These are phyloP conservation scores for Chelon labrosus DNA, from an alignment of 2,797 vertebrate genomes.

Conservation along the genomic window DNA sequence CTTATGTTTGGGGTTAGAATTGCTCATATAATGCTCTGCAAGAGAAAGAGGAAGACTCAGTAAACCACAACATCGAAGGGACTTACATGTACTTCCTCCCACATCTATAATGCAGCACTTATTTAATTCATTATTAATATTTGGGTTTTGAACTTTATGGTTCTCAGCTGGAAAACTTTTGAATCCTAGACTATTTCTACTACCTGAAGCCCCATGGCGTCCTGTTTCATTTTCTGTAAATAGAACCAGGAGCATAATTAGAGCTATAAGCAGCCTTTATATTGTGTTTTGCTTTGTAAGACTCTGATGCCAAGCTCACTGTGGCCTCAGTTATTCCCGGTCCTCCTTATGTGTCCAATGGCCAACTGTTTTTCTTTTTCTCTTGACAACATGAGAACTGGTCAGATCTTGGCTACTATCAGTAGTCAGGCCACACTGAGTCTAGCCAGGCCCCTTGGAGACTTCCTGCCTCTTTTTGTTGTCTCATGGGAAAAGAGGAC, in stretches of 20 bases:
- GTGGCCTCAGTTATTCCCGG: slow-evolving; percentile 45
- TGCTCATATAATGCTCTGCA: slow-evolving; percentile 20
- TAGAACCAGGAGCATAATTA: not conserved
- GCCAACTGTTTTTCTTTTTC: slow-evolving; percentile 41
- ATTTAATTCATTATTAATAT: not conserved
- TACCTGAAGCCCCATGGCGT: no score
- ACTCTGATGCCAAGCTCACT: slow-evolving; percentile 9
- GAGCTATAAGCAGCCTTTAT: not conserved
- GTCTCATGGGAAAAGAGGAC: slow-evolving; percentile 73
- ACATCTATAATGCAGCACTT: slow-evolving; percentile 27
- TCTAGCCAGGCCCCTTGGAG: slow-evolving; percentile 57
- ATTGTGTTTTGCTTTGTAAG: not conserved
- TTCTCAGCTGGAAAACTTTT: no score
- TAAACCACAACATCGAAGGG: slow-evolving; percentile 35
- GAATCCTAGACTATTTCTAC: no score
- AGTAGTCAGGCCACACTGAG: slow-evolving; percentile 61
- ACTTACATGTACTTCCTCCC: slow-evolving; percentile 45
- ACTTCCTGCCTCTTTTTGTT: slow-evolving; percentile 75
- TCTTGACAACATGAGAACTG: slow-evolving; percentile 62
- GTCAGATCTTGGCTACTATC: slow-evolving; percentile 57
- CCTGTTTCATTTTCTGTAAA: not conserved
- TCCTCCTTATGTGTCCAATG: slow-evolving; percentile 29
- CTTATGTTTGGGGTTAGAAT: slow-evolving; percentile 33
- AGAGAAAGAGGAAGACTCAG: slow-evolving; percentile 36
- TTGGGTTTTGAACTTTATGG: no score